phyloP scores from a whole-genome alignment of 2,888 invertebrate genomes.

The Netelia fuscicornis region DNA sequence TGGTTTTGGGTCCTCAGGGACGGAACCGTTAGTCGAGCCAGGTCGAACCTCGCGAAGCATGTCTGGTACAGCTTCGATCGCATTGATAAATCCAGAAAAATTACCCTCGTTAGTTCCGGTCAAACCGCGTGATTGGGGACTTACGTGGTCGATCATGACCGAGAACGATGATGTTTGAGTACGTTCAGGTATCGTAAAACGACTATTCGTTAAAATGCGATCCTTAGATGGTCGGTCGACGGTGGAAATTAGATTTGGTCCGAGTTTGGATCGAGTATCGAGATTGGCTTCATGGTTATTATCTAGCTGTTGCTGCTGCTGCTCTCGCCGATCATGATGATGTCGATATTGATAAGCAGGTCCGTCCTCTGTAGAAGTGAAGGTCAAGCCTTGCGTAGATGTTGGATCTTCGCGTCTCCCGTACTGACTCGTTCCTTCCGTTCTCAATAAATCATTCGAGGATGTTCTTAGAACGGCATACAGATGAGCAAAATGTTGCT shows the following conservation, averaged over 20 bases:
- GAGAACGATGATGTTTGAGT: not conserved
- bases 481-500: slow-evolving; percentile 38
- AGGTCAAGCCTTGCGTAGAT: slow-evolving; percentile 3
- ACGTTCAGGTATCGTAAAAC: slow-evolving; percentile 10
- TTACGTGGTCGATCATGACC: slow-evolving; percentile 22
- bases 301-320: too few species aligned
- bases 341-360: not conserved
- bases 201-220: slow-evolving; percentile 34
- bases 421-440: slow-evolving; percentile 4
- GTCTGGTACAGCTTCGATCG: slow-evolving; percentile 64
- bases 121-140: not conserved
- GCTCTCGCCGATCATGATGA: too few species aligned
- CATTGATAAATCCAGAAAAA: slow-evolving; percentile 49
- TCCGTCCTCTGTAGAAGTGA: slow-evolving; percentile 7
- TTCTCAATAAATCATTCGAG: not conserved
- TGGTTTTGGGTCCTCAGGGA: slow-evolving; percentile 24
- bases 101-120: not conserved
- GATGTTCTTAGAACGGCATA: slow-evolving; percentile 32
- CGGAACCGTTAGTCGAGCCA: slow-evolving; percentile 3
- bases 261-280: not conserved
- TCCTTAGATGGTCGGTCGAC: slow-evolving; percentile 13
- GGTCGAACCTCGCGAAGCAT: slow-evolving; percentile 57
- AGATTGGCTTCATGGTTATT: not conserved
- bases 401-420: not conserved
- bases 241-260: not conserved